Evolutionary conservation across 37 sponge, comb jelly and placozoan species (phyloP).

Genomic region (Ianthella basta): DNA sequence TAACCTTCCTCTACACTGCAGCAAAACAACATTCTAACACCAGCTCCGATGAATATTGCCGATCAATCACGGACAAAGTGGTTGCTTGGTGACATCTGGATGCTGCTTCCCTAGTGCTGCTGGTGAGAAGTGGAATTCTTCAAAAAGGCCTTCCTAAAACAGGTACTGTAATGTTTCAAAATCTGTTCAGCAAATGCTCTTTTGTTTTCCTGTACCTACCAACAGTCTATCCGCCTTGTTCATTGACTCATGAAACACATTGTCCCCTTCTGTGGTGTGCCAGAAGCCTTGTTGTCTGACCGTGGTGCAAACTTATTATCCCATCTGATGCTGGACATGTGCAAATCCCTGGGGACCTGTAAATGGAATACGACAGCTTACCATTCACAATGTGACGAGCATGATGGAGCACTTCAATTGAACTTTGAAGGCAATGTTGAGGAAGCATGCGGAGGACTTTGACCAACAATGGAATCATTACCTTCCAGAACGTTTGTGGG

Average conservation of each 20-base stretch:
- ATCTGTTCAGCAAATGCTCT: conserved; percentile 67
- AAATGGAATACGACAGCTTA: conserved; percentile 58
- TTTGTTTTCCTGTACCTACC: conserved; percentile 62
- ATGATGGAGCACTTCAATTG: conserved; percentile 54
- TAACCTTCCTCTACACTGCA: no score
- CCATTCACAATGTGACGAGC: conserved; percentile 51
- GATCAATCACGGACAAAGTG: no score
- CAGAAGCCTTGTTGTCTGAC: conserved; percentile 56
- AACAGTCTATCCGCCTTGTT: conserved; percentile 46
- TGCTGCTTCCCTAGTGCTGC: no score
- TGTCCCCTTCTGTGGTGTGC: conserved; percentile 56
- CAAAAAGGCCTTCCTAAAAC: no score
- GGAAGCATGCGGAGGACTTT: conserved; percentile 38
- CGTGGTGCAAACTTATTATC: conserved; percentile 50
- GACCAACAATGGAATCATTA: conserved; percentile 50
- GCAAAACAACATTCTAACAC: no score
- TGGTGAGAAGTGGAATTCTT: no score
- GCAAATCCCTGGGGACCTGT: conserved; percentile 35
- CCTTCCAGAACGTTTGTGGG: conserved; percentile 47
- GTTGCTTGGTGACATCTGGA: no score
- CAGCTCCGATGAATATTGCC: no score
- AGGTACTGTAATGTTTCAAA: conserved; percentile 61
- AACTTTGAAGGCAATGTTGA: conserved; percentile 48
- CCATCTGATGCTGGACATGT: conserved; percentile 49
- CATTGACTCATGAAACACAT: conserved; percentile 35